Evolutionary conservation across 2,113 vertebrate genomes (phyloP), one percentile per base, ranked within the genome.

Genomic region (Piliocolobus tephrosceles): DNA sequence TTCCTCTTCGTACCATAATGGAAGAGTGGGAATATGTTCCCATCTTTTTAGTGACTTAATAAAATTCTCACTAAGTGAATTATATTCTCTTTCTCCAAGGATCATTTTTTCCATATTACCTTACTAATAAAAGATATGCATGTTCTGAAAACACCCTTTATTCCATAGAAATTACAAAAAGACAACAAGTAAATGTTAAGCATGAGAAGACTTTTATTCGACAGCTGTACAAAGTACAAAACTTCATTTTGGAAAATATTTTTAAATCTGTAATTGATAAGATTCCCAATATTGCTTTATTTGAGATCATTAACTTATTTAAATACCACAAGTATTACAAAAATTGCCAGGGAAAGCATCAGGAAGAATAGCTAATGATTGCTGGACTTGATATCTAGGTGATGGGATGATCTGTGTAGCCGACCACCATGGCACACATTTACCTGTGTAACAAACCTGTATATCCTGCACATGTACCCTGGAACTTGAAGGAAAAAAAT

Each of bases 1-100:
- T 20, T 92, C 43, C 23, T 38, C 80, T 57, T 91, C 79, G 43
- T 87, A 87, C 50, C 18, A 22, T 95, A 85, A 88, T 20, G 20
- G 40, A 90, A 83, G 12, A 96, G 30, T 76, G 17, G 85, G 27
- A 84, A 83, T 76, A 2, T 94, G 90, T 35, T 88, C 38, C 38
- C 12, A 0, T 83, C 25, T 96, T 96, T 85, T 83, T 61, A 73
- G 64, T 92, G 80, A 90, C n/a, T 94, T 83, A 88, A 43, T 90
- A 79, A 72, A 92, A 66, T 75, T 76, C 30, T 73, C n/a, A 80
- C 75, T 47, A 10, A 66, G 22, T 58, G 55, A 97, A 52, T 92
- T 45, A 57, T 58, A 30, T 91, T 88, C 20, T 10, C 27, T 50
- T 93, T 84, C 70, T 61, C 81, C 58, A 79, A 47, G 84, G 45